Conservation (phyloP, 2,797 vertebrate species). For the Cynopterus sphinx region DNA sequence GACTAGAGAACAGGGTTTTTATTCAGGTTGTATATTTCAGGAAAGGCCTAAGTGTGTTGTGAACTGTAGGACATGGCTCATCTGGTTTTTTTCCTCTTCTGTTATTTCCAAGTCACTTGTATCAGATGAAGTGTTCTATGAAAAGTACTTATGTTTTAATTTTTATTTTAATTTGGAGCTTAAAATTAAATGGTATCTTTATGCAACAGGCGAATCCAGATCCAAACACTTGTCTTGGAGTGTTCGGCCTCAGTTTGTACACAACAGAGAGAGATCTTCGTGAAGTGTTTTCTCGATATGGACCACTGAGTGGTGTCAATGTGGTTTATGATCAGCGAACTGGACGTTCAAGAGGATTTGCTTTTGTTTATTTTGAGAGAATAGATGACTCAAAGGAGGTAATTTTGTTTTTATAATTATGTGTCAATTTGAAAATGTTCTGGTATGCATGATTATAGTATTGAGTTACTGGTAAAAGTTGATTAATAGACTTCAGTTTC, state of each 20-base stretch:
- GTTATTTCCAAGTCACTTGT: slow-evolving; percentile 17
- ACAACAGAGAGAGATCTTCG: slow-evolving; percentile 95
- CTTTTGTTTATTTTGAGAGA: slow-evolving; percentile 96
- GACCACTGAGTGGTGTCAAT: slow-evolving; percentile 94
- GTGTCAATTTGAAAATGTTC: slow-evolving; percentile 4
- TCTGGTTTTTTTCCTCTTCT: background rate
- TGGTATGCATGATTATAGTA: background rate
- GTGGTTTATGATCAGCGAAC: slow-evolving; percentile 97
- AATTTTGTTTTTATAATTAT: slow-evolving; percentile 66
- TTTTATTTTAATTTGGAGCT: slow-evolving; percentile 14
- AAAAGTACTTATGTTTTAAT: background rate
- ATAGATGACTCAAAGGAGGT: slow-evolving; percentile 97
- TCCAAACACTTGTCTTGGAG: slow-evolving; percentile 94
- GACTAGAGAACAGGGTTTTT: background rate
- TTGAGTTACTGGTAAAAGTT: slow-evolving; percentile 6
- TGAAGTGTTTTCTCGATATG: slow-evolving; percentile 95
- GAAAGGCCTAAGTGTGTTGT: background rate
- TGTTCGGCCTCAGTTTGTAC: slow-evolving; percentile 96
- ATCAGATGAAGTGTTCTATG: background rate
- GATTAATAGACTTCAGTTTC: background rate
- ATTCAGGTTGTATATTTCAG: background rate
- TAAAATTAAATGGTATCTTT: slow-evolving; percentile 54
- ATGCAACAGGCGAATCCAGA: slow-evolving; percentile 93
- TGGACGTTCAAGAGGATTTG: slow-evolving; percentile 94
- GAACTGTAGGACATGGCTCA: background rate